Percentiles rank a stretch among this genome's conserved stretches.
Evolutionary conservation across 2,797 vertebrate species (phyloP).

Genomic region (Avahi laniger): DNA sequence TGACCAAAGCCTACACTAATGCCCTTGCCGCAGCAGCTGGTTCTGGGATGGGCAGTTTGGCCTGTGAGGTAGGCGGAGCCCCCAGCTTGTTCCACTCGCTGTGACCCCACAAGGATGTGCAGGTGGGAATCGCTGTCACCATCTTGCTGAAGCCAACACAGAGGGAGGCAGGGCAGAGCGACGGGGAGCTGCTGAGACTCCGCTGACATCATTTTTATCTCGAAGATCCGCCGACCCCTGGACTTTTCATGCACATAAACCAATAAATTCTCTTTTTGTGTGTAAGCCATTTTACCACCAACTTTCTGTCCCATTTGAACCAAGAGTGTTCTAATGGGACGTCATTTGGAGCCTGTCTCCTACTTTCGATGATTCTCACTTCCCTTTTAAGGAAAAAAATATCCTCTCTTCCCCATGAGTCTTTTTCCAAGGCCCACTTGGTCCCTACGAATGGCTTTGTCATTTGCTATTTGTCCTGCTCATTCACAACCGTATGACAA

Average conservation of each 20-base stretch:
- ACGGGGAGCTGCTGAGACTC: rapidly evolving
- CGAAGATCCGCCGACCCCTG: rapidly evolving
- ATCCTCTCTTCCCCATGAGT: rapidly evolving
- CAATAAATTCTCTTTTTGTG: background rate
- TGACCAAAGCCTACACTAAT: background rate
- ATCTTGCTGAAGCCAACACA: background rate
- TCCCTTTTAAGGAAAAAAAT: background rate
- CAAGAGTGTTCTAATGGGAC: background rate
- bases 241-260: background rate
- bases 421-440: background rate
- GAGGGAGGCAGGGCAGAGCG: background rate
- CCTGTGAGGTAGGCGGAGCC: background rate
- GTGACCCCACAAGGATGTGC: background rate
- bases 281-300: background rate
- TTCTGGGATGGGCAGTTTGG: too few species aligned
- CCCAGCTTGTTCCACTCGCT: background rate
- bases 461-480: background rate
- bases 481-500: background rate
- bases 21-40: background rate
- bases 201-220: rapidly evolving
- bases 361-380: background rate
- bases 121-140: background rate
- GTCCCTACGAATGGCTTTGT: background rate
- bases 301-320: background rate
- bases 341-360: background rate